Base-by-base conservation (phyloP, 2,113 vertebrate species). In the Nesoenas mayeri region DNA sequence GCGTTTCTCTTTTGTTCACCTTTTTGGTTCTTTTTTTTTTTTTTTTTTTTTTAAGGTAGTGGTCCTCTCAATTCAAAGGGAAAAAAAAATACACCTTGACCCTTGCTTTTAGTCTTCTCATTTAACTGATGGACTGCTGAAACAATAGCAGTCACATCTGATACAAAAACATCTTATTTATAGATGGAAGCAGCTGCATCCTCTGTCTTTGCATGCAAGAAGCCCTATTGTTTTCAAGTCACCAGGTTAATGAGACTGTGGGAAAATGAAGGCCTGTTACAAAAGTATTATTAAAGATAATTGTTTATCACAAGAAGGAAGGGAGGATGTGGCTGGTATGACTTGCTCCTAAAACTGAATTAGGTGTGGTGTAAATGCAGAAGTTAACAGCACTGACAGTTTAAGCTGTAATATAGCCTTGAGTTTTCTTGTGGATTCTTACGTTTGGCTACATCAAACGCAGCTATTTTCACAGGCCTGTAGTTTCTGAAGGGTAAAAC, bases 131-230 rank as follows among this genome's bases (percentile, higher is more conserved):
- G 62, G 61, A 56, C 66, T 84, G 57, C 69, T 82, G 54, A 89
- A 95, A 93, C 94, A 96, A 85, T 79, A 91, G 70, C 25, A 56
- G 47, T 93, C 69, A 64, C 29, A 54, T 32, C 69, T 84, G 78
- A 73, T 93, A 34, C 50, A 72, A 62, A 69, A 71, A 70, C 34
- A 17, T 89, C 88, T 91, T 95, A 66, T 94, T 95, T 89, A 92
- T 81, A 95, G 86, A 21, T 96, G 95, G 96, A 92, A 95, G 85
- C 97, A 95, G 97, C 97, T 95, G 94, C 80, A 82, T 96, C 90
- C 94, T 96, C 78, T 90, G 82, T 85, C 92, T 95, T 92, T 79
- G 42, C 88, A 40, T 58, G 38, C 42, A 38, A 94, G 81, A 71
- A 88, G 47, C 51, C 17, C 79, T 56, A 61, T 96, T 97, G 97